These are phyloP conservation scores for Phalacrocorax brasilianus DNA, from an alignment of 2,113 vertebrate species.

Conservation along the genomic window DNA sequence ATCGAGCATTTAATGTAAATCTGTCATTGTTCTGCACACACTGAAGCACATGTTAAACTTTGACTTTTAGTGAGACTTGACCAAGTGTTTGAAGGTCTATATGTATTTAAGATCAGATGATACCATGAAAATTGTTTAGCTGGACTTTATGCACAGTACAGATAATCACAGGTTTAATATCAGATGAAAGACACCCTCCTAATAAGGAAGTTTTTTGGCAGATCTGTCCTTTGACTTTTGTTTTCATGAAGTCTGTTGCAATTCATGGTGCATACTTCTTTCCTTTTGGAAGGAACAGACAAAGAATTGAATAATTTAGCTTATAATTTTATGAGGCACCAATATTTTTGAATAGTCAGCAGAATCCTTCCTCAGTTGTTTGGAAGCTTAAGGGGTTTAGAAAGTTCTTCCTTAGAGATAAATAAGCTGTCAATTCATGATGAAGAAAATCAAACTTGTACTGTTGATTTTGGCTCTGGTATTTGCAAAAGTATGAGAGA, in stretches of 20 bases:
- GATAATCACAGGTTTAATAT: conserved; percentile 20
- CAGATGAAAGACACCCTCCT: background rate
- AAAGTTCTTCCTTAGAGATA: conserved; percentile 80
- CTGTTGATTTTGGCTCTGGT: conserved; percentile 83
- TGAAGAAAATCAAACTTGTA: conserved; percentile 83
- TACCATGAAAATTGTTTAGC: background rate
- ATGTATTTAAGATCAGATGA: conserved; percentile 19
- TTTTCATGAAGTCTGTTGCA: conserved; percentile 26
- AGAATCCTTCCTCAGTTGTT: conserved; percentile 77
- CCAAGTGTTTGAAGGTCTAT: background rate
- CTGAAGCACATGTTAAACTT: conserved; percentile 16
- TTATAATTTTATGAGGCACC: conserved; percentile 64
- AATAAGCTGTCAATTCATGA: conserved; percentile 90
- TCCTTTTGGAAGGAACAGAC: background rate
- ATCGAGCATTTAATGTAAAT: conserved; percentile 47
- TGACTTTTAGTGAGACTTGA: conserved; percentile 29
- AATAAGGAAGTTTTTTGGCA: background rate
- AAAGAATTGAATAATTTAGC: conserved; percentile 46
- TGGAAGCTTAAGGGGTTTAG: conserved; percentile 79
- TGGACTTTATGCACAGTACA: background rate
- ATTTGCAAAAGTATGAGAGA: conserved; percentile 76
- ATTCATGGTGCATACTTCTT: background rate
- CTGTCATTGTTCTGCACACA: background rate
- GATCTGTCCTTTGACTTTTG: background rate
- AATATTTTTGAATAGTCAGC: conserved; percentile 84